Percentiles rank a stretch among this genome's conserved stretches.
Evolutionary conservation across 2,113 vertebrate species (phyloP).

Genomic region (Thunnus thynnus): DNA sequence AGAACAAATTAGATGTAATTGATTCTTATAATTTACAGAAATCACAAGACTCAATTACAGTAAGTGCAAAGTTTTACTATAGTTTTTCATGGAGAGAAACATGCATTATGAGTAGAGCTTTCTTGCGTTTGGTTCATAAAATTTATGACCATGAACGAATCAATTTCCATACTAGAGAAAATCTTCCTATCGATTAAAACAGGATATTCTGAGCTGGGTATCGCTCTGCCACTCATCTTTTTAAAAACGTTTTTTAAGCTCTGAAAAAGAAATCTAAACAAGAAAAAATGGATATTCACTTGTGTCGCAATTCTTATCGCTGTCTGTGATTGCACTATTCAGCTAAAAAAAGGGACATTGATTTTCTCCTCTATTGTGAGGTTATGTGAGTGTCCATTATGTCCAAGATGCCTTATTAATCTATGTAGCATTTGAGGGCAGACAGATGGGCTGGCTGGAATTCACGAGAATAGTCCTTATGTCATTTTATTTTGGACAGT

Average conservation of each 20-base stretch:
- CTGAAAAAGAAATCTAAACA: not conserved
- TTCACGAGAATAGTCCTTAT: slow-evolving; percentile 20
- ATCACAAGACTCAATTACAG: not conserved
- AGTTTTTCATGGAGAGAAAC: not conserved
- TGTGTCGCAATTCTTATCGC: not conserved
- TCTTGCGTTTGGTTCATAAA: not conserved
- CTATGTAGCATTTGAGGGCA: slow-evolving; percentile 32
- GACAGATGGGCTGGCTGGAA: slow-evolving; percentile 41
- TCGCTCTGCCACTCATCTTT: not conserved
- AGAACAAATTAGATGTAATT: not conserved
- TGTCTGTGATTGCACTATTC: not conserved
- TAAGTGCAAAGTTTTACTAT: not conserved
- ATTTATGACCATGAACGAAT: slow-evolving; percentile 6
- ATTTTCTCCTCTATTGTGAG: not conserved
- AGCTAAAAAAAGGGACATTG: not conserved
- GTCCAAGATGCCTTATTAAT: slow-evolving; percentile 1
- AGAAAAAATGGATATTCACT: not conserved
- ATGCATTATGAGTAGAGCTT: not conserved
- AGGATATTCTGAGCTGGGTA: not conserved
- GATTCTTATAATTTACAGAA: not conserved
- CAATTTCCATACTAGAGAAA: not conserved
- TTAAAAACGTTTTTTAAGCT: not conserved
- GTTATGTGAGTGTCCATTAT: slow-evolving; percentile 2
- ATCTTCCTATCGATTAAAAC: not conserved
- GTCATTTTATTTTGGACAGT: slow-evolving; percentile 52